Conservation (phyloP, 2,113 vertebrate species). For the Pandion haliaetus region DNA sequence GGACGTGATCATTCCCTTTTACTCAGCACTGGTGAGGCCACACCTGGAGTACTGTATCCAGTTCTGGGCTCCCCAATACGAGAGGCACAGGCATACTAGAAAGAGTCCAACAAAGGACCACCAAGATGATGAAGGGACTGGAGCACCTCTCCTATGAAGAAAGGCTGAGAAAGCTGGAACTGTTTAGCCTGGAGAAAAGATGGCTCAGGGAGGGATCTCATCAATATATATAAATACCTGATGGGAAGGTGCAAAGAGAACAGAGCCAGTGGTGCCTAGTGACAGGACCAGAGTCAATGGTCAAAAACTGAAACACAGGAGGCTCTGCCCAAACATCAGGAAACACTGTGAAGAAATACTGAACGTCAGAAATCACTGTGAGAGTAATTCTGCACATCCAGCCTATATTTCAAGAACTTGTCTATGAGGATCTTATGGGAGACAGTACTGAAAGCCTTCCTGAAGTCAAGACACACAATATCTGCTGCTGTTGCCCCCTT, state of each 20-base stretch:
- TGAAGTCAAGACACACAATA: neutral
- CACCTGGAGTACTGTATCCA: neutral
- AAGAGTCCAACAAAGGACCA: neutral
- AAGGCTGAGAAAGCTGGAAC: neutral
- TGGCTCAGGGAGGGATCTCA: neutral
- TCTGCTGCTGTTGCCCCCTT: neutral
- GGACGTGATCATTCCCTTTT: accelerated
- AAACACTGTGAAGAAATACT: neutral
- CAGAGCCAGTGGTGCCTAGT: neutral
- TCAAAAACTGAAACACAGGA: neutral
- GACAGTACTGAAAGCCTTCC: neutral
- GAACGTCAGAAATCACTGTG: neutral
- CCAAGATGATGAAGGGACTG: neutral
- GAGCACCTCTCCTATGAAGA: neutral
- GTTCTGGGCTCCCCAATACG: neutral
- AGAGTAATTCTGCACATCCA: neutral
- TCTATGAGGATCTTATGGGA: neutral
- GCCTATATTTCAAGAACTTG: neutral
- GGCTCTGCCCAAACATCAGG: neutral
- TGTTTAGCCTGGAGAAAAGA: neutral
- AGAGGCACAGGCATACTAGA: neutral
- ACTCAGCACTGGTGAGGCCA: neutral
- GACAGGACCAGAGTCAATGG: neutral
- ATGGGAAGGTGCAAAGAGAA: neutral
- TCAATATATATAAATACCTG: neutral